A percentile compares a stretch with the other conserved stretches of the same genome.
phyloP scores from a whole-genome alignment of 2,888 invertebrate genomes.

The Brachylomia viminalis region DNA sequence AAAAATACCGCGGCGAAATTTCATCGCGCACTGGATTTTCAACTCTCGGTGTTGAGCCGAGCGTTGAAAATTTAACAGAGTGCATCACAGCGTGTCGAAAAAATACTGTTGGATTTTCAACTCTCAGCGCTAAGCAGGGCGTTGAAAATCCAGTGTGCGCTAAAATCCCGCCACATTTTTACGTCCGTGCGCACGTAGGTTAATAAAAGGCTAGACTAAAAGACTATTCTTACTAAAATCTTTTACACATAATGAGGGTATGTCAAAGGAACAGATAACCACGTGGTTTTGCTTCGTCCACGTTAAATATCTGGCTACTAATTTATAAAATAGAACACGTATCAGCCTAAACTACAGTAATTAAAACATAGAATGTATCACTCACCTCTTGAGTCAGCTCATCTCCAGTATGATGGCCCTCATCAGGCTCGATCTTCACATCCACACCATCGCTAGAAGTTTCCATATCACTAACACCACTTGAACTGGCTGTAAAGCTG shows the following conservation, averaged over 20 bases:
- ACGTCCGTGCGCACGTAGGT: no score
- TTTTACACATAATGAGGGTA: no score
- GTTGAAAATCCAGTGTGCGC: no score
- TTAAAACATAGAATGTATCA: conserved; percentile 17
- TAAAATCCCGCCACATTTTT: no score
- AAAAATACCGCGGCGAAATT: no score
- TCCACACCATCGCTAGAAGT: conserved; percentile 79
- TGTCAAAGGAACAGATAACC: background rate
- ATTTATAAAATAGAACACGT: background rate
- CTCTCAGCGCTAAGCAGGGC: no score
- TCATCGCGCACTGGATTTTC: no score
- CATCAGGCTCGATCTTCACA: conserved; percentile 86
- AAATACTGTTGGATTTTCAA: no score
- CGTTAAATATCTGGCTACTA: background rate
- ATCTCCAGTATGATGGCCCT: conserved; percentile 87
- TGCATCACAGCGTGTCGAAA: no score
- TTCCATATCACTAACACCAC: conserved; percentile 89
- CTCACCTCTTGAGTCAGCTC: conserved; percentile 90
- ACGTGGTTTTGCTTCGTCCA: background rate
- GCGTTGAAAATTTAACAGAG: no score
- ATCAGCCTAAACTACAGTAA: background rate
- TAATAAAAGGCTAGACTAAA: background rate
- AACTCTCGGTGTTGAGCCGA: no score
- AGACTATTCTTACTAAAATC: background rate
- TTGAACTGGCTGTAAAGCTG: conserved; percentile 88